phyloP scores from a whole-genome alignment of 2,888 invertebrate species.

The Diplolepis rosae region DNA sequence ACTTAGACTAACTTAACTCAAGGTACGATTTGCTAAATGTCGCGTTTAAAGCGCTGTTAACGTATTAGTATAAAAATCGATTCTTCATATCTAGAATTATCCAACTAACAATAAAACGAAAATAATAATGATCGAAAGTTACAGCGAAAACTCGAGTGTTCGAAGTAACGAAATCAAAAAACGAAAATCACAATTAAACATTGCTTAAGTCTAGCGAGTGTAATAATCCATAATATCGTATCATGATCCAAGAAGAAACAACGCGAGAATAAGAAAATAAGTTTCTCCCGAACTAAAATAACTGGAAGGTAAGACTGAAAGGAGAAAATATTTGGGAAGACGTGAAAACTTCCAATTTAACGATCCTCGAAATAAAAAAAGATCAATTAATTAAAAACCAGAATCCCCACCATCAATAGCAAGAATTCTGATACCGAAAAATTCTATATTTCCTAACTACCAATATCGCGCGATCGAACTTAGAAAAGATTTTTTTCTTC shows the following conservation, averaged over 20 bases:
- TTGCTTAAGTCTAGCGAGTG: constrained; percentile 37
- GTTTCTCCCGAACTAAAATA: not conserved
- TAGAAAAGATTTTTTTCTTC: constrained; percentile 24
- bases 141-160: constrained; percentile 34
- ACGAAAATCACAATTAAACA: constrained; percentile 49
- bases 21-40: constrained; percentile 13
- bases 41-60: constrained; percentile 19
- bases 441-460: constrained; percentile 36
- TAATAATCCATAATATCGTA: constrained; percentile 7
- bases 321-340: constrained; percentile 16
- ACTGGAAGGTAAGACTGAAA: not conserved
- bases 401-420: not conserved
- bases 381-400: too few relatives aligned
- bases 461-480: constrained; percentile 24
- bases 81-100: constrained; percentile 33
- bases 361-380: not conserved
- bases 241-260: constrained; percentile 1
- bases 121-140: constrained; percentile 36
- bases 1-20: constrained; percentile 28
- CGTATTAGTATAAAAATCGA: constrained; percentile 39
- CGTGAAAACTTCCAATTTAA: not conserved
- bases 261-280: constrained; percentile 4
- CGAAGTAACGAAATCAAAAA: constrained; percentile 38
- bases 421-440: constrained; percentile 32
- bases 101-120: constrained; percentile 18